These are phyloP conservation scores for Muraenolepis orangiensis DNA, from an alignment of 2,797 vertebrate genomes.

Conservation along the genomic window DNA sequence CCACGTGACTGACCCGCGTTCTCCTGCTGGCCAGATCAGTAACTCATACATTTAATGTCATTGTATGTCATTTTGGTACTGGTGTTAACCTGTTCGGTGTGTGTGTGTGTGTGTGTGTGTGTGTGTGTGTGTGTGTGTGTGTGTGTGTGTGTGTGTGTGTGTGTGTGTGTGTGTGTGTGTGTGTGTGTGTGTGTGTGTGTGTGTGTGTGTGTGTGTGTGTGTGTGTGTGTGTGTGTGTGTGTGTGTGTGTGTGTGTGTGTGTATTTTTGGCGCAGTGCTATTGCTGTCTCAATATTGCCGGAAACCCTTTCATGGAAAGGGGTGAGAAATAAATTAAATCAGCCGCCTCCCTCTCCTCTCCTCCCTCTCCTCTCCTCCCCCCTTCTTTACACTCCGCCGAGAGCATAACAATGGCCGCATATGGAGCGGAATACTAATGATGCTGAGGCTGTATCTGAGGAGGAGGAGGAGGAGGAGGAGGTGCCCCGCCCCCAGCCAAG, in stretches of 20 bases:
- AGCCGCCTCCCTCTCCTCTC: slow-evolving; percentile 55
- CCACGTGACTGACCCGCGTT: not conserved
- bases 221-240: too few species aligned
- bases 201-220: not conserved
- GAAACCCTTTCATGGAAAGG: slow-evolving; percentile 58
- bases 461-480: too few species aligned
- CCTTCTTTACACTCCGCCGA: slow-evolving; percentile 40
- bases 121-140: too few species aligned
- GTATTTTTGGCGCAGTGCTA: not conserved
- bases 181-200: slow-evolving; percentile 15
- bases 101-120: slow-evolving; percentile 16
- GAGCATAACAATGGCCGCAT: slow-evolving; percentile 73
- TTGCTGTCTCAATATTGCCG: slow-evolving; percentile 30
- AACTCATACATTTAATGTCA: not conserved
- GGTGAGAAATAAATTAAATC: slow-evolving; percentile 70
- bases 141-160: too few species aligned
- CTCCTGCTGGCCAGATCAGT: not conserved
- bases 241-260: not conserved
- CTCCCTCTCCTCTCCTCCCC: slow-evolving; percentile 43
- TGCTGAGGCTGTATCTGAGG: too few species aligned
- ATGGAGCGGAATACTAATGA: slow-evolving; percentile 79
- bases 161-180: not conserved
- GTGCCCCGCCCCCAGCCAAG: slow-evolving; percentile 38
- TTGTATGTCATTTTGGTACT: not conserved
- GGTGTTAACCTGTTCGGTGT: not conserved